Evolutionary conservation across 2,888 invertebrate genomes (phyloP), one percentile per base, ranked within the genome.

Genomic region (Xanthia icteritia): DNA sequence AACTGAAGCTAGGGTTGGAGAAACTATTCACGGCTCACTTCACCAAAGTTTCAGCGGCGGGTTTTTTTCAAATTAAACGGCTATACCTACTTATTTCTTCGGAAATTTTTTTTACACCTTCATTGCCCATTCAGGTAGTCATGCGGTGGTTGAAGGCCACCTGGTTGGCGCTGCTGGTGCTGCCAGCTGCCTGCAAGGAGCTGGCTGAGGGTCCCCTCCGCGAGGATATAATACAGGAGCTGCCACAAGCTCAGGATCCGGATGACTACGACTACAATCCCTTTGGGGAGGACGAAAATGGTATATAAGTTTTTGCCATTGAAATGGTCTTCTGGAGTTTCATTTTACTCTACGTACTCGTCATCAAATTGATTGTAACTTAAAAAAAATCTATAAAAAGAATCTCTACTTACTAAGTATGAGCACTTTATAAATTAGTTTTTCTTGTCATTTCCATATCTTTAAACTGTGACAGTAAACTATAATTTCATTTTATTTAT

Each of bases 241-340:
- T 93, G 61, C 93, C 94, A 1, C 95, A 95, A 81, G 94, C 94
- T 0, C 95, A 94, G 79, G 94, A 95, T 9, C 92, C 93, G 0
- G 94, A 95, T 68, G 92, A 88, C 84, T 95, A 95, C 61, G 95
- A 96, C 69, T 96, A 96, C 82, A 92, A 92, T 64, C 94, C 92
- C 0, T 89, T 93, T 20, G 92, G 89, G 6, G 94, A 94, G 70
- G 95, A 95, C 23, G 94, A 94, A 6, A 95, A 95, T 75, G 93
- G 96, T 95, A 54, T 64, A 69, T 27, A 45, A 20, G 15, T 27
- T 45, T 51, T 36, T 45, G 13, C 3, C 17, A 36, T 61, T 42
- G 3, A 15, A 31, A 58, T 20, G 51, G 6, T 5, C 31, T 9
- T 39, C 6, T 31, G 17, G 4, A 27, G 17, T 36, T 36, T 13